Evolutionary conservation across 2,888 invertebrate genomes (phyloP).

Genomic region (Polietes domitor): DNA sequence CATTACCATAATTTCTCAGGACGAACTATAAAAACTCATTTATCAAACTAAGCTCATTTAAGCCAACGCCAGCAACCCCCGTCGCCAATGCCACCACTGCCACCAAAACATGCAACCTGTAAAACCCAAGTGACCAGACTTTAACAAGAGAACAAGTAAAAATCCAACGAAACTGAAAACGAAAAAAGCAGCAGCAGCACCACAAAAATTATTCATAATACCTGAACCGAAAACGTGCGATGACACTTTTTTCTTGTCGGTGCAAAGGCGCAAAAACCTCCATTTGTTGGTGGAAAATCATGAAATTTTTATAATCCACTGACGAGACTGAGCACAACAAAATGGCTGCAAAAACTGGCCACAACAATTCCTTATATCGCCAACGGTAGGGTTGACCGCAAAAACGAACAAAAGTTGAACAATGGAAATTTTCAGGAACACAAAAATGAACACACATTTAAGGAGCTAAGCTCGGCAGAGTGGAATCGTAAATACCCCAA

Average conservation of each 20-base stretch:
- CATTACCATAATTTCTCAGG: conserved; percentile 57
- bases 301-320: conserved; percentile 64
- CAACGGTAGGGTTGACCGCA: not conserved
- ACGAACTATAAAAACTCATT: conserved; percentile 38
- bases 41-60: conserved; percentile 40
- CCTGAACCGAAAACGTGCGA: conserved; percentile 24
- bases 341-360: conserved; percentile 35
- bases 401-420: not conserved
- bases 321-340: conserved; percentile 61
- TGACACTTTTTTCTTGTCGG: conserved; percentile 43
- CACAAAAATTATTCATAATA: conserved; percentile 13
- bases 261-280: conserved; percentile 46
- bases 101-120: not conserved
- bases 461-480: too few relatives aligned
- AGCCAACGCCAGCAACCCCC: not conserved
- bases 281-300: conserved; percentile 46
- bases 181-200: not conserved
- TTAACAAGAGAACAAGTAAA: conserved; percentile 14
- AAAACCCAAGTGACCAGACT: conserved; percentile 56
- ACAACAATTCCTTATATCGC: not conserved
- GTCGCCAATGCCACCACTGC: not conserved
- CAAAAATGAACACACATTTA: too few relatives aligned
- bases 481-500: too few relatives aligned
- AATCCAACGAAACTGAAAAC: not conserved
- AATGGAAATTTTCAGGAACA: not conserved